Percentiles rank a stretch among this genome's conserved stretches.
These are phyloP conservation scores for Cerastis rubricosa DNA, from an alignment of 2,888 invertebrate genomes.

Conservation along the genomic window DNA sequence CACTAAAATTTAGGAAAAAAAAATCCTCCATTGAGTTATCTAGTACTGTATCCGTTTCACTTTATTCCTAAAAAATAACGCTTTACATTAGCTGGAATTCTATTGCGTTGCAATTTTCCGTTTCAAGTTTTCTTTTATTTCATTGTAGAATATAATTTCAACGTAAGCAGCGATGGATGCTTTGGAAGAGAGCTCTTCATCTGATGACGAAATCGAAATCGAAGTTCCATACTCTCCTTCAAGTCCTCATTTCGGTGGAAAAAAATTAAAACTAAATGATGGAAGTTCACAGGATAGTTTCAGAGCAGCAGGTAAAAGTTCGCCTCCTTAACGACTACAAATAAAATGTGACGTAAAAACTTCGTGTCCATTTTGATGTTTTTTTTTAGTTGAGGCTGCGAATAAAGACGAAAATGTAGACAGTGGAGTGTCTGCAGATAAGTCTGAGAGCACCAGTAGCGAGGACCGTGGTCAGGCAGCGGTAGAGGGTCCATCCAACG, in stretches of 20 bases:
- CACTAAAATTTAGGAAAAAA: conserved; percentile 71
- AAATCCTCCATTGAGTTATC: conserved; percentile 72
- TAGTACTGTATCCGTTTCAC: conserved; percentile 58
- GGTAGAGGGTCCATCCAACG: conserved; percentile 79
- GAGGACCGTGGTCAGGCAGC: conserved; percentile 78
- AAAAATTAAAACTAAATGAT: conserved; percentile 87
- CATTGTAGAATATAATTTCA: conserved; percentile 58
- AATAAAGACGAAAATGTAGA: conserved; percentile 85
- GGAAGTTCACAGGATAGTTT: conserved; percentile 87
- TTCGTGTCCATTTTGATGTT: conserved; percentile 74
- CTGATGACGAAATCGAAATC: conserved; percentile 85
- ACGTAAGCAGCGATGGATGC: conserved; percentile 82
- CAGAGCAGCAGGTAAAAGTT: conserved; percentile 79
- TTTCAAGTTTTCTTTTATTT: conserved; percentile 48
- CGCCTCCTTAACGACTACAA: conserved; percentile 28
- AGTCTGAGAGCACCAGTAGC: conserved; percentile 87
- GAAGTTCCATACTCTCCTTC: conserved; percentile 75
- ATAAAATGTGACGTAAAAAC: conserved; percentile 73
- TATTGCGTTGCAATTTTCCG: conserved; percentile 53
- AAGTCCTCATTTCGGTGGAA: conserved; percentile 81
- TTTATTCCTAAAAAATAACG: conserved; percentile 53
- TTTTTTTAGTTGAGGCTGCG: conserved; percentile 72
- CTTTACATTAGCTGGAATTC: conserved; percentile 58
- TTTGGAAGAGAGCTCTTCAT: conserved; percentile 87
- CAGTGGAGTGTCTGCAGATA: conserved; percentile 87